These are phyloP conservation scores for Talpa occidentalis DNA, from an alignment of 2,113 vertebrate species.

Conservation along the genomic window DNA sequence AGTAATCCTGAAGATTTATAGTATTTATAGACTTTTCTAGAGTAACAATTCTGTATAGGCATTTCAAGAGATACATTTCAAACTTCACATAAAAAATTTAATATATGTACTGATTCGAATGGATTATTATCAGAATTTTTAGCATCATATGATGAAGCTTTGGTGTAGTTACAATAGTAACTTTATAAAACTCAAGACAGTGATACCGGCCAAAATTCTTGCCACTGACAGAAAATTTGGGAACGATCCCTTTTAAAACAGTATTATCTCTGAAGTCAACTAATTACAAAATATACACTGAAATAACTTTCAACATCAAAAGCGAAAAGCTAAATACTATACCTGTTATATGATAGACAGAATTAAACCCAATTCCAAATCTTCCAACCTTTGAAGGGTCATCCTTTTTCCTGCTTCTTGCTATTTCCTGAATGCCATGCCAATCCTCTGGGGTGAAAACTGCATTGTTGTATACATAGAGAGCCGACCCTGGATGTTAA, in stretches of 20 bases:
- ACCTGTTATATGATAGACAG: slow-evolving; percentile 99
- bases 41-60: not conserved
- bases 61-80: slow-evolving; percentile 7
- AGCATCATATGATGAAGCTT: not conserved
- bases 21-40: not conserved
- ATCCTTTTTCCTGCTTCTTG: slow-evolving; percentile 97
- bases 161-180: not conserved
- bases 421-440: slow-evolving; percentile 99
- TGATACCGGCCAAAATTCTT: not conserved
- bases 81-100: not conserved
- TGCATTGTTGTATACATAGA: slow-evolving; percentile 97
- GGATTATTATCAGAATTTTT: not conserved
- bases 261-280: not conserved
- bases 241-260: not conserved
- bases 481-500: slow-evolving; percentile 89
- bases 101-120: not conserved
- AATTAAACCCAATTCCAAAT: slow-evolving; percentile 99
- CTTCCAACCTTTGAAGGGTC: slow-evolving; percentile 98
- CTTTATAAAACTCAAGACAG: slow-evolving; percentile 6
- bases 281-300: not conserved
- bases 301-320: slow-evolving; percentile 19
- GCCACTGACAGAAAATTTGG: not conserved
- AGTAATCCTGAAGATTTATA: not conserved
- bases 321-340: slow-evolving; percentile 42
- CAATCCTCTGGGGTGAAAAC: slow-evolving; percentile 96